Evolutionary conservation across 2,888 invertebrate genomes (phyloP).

Genomic region (Cephus sareptanus): DNA sequence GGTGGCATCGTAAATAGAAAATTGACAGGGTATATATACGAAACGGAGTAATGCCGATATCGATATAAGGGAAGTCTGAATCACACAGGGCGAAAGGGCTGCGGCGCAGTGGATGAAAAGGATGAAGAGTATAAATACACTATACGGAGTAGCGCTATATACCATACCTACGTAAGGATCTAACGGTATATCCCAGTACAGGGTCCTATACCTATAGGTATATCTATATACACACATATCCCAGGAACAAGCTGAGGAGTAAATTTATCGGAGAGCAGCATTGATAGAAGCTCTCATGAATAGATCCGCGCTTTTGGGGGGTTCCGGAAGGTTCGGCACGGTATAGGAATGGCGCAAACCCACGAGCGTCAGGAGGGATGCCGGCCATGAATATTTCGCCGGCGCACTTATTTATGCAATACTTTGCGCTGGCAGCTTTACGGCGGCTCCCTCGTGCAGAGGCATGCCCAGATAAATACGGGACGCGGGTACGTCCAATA

Average conservation of each 20-base stretch:
- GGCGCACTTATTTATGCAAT: constrained; percentile 65
- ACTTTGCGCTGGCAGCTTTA: constrained; percentile 65
- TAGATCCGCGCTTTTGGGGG: constrained; percentile 58
- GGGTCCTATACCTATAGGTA: no score
- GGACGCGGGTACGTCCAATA: constrained; percentile 52
- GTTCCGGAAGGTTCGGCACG: constrained; percentile 21
- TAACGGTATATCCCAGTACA: no score
- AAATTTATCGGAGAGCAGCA: constrained; percentile 57
- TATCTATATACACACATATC: background rate
- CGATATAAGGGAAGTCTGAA: no score
- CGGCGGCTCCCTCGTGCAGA: constrained; percentile 50
- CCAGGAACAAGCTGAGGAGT: constrained; percentile 29
- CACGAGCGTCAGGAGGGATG: constrained; percentile 1
- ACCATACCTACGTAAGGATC: no score
- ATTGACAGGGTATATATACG: background rate
- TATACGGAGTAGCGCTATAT: no score
- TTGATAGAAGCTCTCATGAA: constrained; percentile 59
- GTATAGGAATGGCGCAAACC: constrained; percentile 30
- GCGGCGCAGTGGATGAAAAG: background rate
- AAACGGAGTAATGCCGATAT: no score
- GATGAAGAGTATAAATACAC: background rate
- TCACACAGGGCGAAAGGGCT: background rate
- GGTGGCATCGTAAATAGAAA: background rate
- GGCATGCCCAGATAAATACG: constrained; percentile 46
- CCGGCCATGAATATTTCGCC: constrained; percentile 65